Base-by-base conservation (phyloP, 2,888 invertebrate species). In the Aleiodes testaceus region DNA sequence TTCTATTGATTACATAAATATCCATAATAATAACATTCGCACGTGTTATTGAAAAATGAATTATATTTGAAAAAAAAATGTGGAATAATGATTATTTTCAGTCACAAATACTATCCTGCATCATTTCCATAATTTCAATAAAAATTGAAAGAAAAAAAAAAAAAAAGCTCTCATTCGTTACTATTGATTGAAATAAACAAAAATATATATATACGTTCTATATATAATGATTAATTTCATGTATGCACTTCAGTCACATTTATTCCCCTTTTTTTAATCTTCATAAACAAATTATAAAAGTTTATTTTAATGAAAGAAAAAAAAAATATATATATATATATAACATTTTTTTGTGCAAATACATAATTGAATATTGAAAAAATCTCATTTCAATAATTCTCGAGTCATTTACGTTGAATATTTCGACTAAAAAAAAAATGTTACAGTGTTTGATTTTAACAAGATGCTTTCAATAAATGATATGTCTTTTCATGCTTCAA, bases 191-290 rank as follows among this genome's bases (percentile, higher is more conserved):
- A 36, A 16, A 22, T 63, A 14, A 45, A 63, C 45, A 63, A 45
- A 44, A 59, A n/a, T 26, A 26, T 26, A 45, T 44, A 63, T 63
- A 63, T 63, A 55, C 6, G 59, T 12, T 59, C 12, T 59, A 45
- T 63, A 45, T 63, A 63, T 63, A 45, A 20, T 12, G 18, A 63
- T 63, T 63, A 45, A 16, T 45, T 44, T 63, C 18, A n/a, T 22
- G 63, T 63, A 45, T 63, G 47, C 45, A n/a, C 18, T 63, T 63
- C 63, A 45, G 45, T 45, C 63, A 47, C 22, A 44, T 44, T 63
- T 63, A 61, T 61, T 18, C 44, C 26, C 26, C 5, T 36, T 36
- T 36, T 36, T 11, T 36, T 9, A n/a, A 7, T 36, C 9, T 26
- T 2, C 36, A 36, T 36, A 36, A 36, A 36, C 6, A 36, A 36